phyloP scores from a whole-genome alignment of 2,888 invertebrate species.

The Lordiphosa andalusiaca region DNA sequence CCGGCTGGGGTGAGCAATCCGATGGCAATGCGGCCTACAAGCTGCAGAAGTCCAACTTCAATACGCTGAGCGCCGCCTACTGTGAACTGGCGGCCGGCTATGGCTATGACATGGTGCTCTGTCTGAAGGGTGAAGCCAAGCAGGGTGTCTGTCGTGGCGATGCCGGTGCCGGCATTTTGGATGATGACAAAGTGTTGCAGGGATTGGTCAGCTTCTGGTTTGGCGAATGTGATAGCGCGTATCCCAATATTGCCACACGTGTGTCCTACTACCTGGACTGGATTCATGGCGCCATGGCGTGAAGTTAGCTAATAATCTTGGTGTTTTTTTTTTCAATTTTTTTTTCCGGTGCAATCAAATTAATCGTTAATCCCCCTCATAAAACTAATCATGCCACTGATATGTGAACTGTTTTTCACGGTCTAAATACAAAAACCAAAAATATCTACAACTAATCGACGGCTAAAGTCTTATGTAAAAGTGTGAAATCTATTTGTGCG shows the following conservation, averaged over 20 bases:
- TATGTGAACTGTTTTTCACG: too few relatives aligned
- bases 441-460: too few relatives aligned
- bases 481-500: too few relatives aligned
- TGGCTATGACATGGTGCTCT: constrained; percentile 67
- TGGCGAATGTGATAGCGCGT: constrained; percentile 71
- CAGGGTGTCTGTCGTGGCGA: constrained; percentile 77
- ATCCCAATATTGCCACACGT: constrained; percentile 73
- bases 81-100: constrained; percentile 69
- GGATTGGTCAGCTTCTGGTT: constrained; percentile 71
- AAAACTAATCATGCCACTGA: too few relatives aligned
- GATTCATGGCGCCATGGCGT: constrained; percentile 52
- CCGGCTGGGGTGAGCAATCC: constrained; percentile 75
- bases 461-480: too few relatives aligned
- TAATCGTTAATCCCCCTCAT: too few relatives aligned
- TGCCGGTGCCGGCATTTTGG: constrained; percentile 72
- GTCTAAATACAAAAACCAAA: too few relatives aligned
- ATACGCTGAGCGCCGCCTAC: constrained; percentile 41
- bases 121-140: constrained; percentile 59
- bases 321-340: constrained; percentile 40
- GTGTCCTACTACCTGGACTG: constrained; percentile 64
- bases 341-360: constrained; percentile 50
- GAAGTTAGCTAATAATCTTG: background rate
- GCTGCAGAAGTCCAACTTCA: constrained; percentile 67
- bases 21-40: constrained; percentile 58
- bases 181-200: constrained; percentile 53